phyloP scores from a whole-genome alignment of 2,888 invertebrate genomes.

The Tenthredo scrophulariae region DNA sequence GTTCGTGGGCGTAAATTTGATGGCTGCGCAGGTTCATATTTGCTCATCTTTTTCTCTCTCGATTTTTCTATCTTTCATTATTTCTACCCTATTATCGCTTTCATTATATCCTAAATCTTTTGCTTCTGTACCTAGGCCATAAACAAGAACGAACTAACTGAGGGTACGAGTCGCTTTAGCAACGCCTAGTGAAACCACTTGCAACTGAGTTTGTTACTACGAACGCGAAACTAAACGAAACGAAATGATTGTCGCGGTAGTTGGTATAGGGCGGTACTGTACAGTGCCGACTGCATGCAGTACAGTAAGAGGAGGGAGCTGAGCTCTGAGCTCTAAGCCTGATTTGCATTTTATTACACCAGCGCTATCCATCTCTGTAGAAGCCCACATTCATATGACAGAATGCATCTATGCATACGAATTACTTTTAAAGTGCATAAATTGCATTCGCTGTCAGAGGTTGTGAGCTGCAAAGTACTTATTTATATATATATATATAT shows the following conservation, averaged over 20 bases:
- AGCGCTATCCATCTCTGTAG: conserved; percentile 23
- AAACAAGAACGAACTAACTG: neutral
- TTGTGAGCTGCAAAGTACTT: conserved; percentile 2
- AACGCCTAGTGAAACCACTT: no score
- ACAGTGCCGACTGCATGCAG: no score
- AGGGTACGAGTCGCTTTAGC: neutral
- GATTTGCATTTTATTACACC: conserved; percentile 66
- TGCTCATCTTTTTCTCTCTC: neutral
- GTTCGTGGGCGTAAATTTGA: neutral
- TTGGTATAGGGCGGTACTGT: neutral
- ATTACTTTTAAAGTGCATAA: conserved; percentile 51
- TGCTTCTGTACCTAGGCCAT: neutral
- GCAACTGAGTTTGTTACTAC: no score
- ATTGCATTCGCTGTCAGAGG: conserved; percentile 48
- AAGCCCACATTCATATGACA: conserved; percentile 36
- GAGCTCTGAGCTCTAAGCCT: conserved; percentile 12
- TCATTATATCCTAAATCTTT: neutral
- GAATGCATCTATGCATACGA: conserved; percentile 53
- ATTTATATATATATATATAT: neutral
- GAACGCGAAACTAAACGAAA: neutral
- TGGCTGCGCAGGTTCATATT: neutral
- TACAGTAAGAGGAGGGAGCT: no score
- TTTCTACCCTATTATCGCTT: neutral
- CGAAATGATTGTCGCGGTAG: neutral
- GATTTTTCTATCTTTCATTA: neutral